These are phyloP conservation scores for Rhingia rostrata DNA, from an alignment of 2,888 invertebrate species.

Conservation along the genomic window DNA sequence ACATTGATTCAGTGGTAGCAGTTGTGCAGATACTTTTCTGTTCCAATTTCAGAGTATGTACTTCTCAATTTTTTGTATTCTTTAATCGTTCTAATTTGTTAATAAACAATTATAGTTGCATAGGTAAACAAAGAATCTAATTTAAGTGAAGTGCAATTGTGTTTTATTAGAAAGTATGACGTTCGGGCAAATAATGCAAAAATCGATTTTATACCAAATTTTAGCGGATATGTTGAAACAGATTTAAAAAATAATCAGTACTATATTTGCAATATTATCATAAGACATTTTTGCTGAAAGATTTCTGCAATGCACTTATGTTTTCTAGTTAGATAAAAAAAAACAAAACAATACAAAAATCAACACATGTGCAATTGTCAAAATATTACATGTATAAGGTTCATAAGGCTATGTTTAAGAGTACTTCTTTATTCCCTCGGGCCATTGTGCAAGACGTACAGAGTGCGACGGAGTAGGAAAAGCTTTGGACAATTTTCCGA, in stretches of 20 bases:
- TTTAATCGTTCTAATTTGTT: conserved; percentile 4
- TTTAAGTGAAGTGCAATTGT: conserved; percentile 10
- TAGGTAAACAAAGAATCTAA: conserved; percentile 6
- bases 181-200: conserved; percentile 18
- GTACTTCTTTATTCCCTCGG: conserved; percentile 27
- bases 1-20: conserved; percentile 20
- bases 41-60: conserved; percentile 6
- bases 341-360: conserved; percentile 44
- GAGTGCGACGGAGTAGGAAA: conserved; percentile 43
- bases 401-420: conserved; percentile 34
- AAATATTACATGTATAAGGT: conserved; percentile 13
- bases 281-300: neutral
- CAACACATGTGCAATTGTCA: conserved; percentile 51
- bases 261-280: neutral
- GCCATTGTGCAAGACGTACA: conserved; percentile 35
- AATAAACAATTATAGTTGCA: conserved; percentile 8
- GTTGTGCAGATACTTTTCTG: conserved; percentile 1
- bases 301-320: conserved; percentile 47
- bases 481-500: conserved; percentile 50
- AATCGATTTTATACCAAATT: conserved; percentile 50
- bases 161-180: conserved; percentile 21
- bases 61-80: neutral
- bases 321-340: conserved; percentile 32
- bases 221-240: neutral
- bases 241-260: conserved; percentile 10